Conservation (phyloP, 2,888 invertebrate species). For the Micoletzkya japonica region DNA sequence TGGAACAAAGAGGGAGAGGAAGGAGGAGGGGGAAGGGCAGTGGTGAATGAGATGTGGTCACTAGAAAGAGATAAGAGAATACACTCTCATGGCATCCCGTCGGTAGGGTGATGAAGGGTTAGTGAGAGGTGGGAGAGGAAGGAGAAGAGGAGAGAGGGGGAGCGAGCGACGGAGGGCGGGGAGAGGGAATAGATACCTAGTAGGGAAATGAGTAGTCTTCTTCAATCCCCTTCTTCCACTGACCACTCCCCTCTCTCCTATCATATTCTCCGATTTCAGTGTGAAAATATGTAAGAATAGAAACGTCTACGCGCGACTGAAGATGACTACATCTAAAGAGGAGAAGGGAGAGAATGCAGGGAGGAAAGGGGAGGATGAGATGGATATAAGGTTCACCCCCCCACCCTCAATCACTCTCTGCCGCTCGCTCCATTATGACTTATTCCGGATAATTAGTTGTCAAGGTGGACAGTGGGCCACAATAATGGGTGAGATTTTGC, state of each 20-base stretch:
- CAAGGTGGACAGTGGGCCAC: neutral
- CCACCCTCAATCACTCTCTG: neutral
- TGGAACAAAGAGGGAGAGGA: neutral
- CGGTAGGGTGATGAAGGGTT: constrained; percentile 1
- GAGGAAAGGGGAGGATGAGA: neutral
- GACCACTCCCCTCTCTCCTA: too few species aligned
- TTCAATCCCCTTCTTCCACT: too few species aligned
- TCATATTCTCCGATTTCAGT: too few species aligned
- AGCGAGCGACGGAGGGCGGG: neutral
- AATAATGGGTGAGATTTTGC: neutral
- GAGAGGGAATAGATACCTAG: neutral
- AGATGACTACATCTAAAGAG: too few species aligned
- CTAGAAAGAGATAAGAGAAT: neutral
- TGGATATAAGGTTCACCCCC: neutral
- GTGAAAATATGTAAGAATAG: too few species aligned
- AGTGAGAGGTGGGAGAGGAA: neutral
- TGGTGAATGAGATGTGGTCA: neutral
- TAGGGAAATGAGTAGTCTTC: neutral
- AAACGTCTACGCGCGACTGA: too few species aligned
- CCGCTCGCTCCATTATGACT: constrained; percentile 2
- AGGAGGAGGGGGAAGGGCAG: constrained; percentile 1
- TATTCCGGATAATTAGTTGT: constrained; percentile 12
- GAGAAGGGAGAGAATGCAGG: neutral
- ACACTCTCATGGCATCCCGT: neutral
- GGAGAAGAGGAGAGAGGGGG: neutral